Evolutionary conservation across 2,113 vertebrate species (phyloP).

Genomic region (Uria lomvia): DNA sequence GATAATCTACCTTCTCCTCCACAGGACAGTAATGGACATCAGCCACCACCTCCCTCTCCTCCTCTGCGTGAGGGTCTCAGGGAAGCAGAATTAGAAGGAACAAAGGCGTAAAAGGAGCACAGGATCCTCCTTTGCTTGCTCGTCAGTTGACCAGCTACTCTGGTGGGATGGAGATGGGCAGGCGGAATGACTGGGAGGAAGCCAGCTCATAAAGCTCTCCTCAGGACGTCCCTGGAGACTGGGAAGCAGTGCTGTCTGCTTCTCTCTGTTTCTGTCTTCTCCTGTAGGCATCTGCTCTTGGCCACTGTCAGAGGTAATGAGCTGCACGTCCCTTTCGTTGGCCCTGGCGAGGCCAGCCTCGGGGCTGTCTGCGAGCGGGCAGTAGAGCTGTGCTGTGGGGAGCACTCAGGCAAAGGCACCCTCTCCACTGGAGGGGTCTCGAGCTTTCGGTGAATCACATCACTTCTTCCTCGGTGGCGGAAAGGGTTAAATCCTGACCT

Average conservation of each 20-base stretch:
- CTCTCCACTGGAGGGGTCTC: neutral
- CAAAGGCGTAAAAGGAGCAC: neutral
- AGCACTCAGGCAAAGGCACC: neutral
- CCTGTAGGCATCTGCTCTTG: neutral
- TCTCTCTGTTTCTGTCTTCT: neutral
- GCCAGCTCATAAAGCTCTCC: neutral
- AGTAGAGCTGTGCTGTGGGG: neutral
- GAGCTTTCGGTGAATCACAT: fast-evolving
- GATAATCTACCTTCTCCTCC: neutral
- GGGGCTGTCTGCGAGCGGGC: fast-evolving
- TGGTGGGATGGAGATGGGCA: neutral
- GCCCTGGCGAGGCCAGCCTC: neutral
- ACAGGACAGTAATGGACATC: neutral
- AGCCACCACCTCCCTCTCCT: neutral
- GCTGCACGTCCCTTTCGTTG: neutral
- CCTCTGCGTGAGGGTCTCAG: neutral
- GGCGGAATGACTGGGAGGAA: fast-evolving
- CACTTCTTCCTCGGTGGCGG: neutral
- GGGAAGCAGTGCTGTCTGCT: neutral
- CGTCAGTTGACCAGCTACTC: neutral
- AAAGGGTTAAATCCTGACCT: neutral
- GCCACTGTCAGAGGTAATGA: neutral
- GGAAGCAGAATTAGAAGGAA: neutral
- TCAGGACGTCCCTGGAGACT: neutral
- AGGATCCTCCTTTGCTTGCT: neutral